Evolutionary conservation across 2,888 invertebrate genomes (phyloP).

Genomic region (Dryomyza anilis): DNA sequence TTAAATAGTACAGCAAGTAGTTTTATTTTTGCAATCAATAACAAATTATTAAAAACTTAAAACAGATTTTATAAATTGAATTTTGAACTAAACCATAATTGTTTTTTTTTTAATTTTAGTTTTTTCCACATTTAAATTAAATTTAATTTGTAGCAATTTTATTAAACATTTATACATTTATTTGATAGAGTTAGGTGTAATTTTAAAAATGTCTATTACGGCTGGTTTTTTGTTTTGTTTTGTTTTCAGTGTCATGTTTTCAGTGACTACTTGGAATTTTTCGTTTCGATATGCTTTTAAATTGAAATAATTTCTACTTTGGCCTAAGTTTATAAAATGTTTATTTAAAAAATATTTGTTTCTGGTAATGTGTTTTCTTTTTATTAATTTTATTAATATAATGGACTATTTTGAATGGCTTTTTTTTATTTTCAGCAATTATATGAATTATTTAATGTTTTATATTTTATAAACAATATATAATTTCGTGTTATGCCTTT

Average conservation of each 20-base stretch:
- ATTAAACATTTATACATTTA: background rate
- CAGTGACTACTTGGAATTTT: background rate
- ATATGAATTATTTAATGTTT: background rate
- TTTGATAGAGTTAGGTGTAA: background rate
- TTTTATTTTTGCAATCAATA: no score
- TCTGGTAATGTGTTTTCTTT: background rate
- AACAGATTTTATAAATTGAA: no score
- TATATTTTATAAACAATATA: background rate
- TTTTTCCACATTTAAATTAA: background rate
- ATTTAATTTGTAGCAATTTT: background rate
- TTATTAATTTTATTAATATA: background rate
- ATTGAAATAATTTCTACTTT: slow-evolving; percentile 10
- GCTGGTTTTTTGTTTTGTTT: background rate
- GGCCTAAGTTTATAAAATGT: slow-evolving; percentile 9
- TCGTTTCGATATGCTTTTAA: slow-evolving; percentile 22
- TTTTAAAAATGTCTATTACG: background rate
- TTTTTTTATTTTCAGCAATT: background rate
- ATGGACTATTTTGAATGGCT: background rate
- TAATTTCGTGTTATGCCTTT: background rate
- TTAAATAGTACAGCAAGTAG: no score
- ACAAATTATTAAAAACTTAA: no score
- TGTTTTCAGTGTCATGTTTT: background rate
- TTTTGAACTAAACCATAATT: background rate
- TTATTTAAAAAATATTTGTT: background rate
- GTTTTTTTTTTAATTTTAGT: background rate